A percentile compares a stretch with the other conserved stretches of the same genome.
These are phyloP conservation scores for Panzeria rudis DNA, from an alignment of 2,888 invertebrate genomes.

Conservation along the genomic window DNA sequence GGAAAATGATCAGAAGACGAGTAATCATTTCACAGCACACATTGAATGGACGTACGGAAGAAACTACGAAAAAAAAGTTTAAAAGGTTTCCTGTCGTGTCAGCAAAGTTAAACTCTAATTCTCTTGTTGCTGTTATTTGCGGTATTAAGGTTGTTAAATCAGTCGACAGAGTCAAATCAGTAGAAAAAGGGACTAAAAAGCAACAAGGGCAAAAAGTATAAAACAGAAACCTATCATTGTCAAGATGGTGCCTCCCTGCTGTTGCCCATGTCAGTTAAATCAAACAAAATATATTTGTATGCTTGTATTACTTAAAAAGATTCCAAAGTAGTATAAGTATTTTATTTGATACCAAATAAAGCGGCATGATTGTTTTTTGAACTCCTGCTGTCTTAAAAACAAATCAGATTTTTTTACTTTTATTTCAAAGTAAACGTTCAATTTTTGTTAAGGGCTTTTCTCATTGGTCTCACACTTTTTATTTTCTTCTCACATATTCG, in stretches of 20 bases:
- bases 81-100: conserved; percentile 73
- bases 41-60: conserved; percentile 11
- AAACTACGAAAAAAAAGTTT: conserved; percentile 17
- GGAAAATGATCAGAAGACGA: conserved; percentile 28
- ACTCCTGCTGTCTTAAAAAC: conserved; percentile 67
- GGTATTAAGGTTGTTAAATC: conserved; percentile 75
- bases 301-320: conserved; percentile 29
- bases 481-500: conserved; percentile 56
- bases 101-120: conserved; percentile 79
- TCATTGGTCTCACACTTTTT: conserved; percentile 29
- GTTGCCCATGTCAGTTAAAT: conserved; percentile 76
- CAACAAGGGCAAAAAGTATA: conserved; percentile 24
- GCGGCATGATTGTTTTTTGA: conserved; percentile 70
- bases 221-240: conserved; percentile 76
- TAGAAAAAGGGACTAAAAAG: conserved; percentile 28
- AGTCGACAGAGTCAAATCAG: conserved; percentile 67
- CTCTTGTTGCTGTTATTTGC: conserved; percentile 70
- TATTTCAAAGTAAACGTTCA: conserved; percentile 57
- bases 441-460: conserved; percentile 59
- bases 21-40: conserved; percentile 46
- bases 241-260: conserved; percentile 77
- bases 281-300: conserved; percentile 68
- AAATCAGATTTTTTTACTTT: conserved; percentile 43
- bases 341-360: conserved; percentile 61
- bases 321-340: conserved; percentile 50